Conservation (phyloP, 53 echinoderm and acorn worm species). For the Patiria pectinifera region DNA sequence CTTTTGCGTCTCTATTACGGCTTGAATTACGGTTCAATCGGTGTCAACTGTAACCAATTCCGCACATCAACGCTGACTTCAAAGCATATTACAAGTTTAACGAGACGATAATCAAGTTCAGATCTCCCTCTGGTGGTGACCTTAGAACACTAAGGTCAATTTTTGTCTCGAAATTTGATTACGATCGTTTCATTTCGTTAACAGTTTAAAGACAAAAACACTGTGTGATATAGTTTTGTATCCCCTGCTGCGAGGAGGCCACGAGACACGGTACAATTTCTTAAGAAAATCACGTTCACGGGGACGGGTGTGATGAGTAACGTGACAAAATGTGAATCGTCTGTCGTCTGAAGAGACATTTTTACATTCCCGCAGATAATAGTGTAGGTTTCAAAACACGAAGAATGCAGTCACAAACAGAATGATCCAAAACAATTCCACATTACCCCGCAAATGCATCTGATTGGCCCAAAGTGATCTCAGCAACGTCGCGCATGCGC, state of each 20-base stretch:
- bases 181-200: not conserved
- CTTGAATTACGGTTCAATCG: not conserved
- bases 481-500: not conserved
- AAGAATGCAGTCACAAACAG: too few relatives aligned
- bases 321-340: too few relatives aligned
- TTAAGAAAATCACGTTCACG: too few relatives aligned
- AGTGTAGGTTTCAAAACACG: too few relatives aligned
- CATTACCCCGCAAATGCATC: not conserved
- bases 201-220: not conserved
- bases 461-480: constrained; percentile 28
- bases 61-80: not conserved
- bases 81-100: not conserved
- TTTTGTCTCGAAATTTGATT: not conserved
- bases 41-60: not conserved
- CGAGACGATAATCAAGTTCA: not conserved
- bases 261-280: too few relatives aligned
- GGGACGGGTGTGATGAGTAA: too few relatives aligned
- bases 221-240: not conserved
- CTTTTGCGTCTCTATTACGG: not conserved
- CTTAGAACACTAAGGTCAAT: not conserved
- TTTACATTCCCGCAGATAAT: too few relatives aligned
- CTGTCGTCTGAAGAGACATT: too few relatives aligned
- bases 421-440: too few relatives aligned
- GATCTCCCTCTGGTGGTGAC: not conserved
- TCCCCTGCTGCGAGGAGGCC: not conserved